Base-by-base conservation (phyloP, 2,113 vertebrate species). In the Antennarius striatus region DNA sequence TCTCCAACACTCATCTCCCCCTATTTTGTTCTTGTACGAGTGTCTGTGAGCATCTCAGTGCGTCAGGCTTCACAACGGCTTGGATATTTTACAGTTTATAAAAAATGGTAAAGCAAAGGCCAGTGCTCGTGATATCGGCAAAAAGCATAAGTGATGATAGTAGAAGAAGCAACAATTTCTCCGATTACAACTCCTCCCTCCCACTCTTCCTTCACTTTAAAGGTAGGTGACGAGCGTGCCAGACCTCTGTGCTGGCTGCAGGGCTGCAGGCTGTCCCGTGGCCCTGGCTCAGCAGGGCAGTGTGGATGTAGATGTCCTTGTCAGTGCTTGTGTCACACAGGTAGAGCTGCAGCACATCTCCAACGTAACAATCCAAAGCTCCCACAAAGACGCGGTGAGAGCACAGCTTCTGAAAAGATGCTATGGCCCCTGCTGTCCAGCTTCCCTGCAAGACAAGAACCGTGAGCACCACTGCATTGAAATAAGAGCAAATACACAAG, bases 301-400 rank as follows among this genome's bases (percentile, higher is more conserved):
- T 71, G 87, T 98, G 96, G 53, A 96, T 79, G 73, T 97, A 98
- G 69, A 95, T 0, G 29, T 99, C 96, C 6, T 95, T 66, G 12
- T 93, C 76, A 0, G 95, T 93, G 68, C 88, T 90, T 0, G 96
- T 98, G 86, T 98, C 96, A 76, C 96, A 98, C 64, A 99, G 88
- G 73, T 94, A 96, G 51, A 98, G 87, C 56, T 95, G 89, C 79
- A 98, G 90, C 63, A 96, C 72, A 9, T 92, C 94, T 2, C 92
- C 78, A 6, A 86, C 82, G 32, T 98, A 96, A 75, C 93, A 85
- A 82, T 95, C 89, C 57, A 96, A 85, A 0, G 93, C 82, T 0
- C 94, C 97, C 68, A 98, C 95, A 12, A 98, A 82, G 0, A 93
- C 84, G 77, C 91, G 92, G 54, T 92, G 83, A 14, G 36, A 80